Percentiles rank a stretch among this genome's conserved stretches.
Conservation (phyloP, 2,888 invertebrate species). For the Apotomis capreana region DNA sequence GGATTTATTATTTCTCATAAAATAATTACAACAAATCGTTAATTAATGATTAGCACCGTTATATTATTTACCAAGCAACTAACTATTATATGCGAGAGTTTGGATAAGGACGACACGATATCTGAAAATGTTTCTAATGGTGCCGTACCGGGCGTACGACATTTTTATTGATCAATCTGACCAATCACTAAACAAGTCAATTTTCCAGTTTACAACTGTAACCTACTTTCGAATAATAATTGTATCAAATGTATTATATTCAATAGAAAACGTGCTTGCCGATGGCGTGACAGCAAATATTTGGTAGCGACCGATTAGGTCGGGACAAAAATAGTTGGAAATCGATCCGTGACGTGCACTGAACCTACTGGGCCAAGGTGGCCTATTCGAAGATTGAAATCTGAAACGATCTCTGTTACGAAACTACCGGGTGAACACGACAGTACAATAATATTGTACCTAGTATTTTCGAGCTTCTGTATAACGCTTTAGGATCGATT, state of each 20-base stretch:
- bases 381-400: slow-evolving; percentile 9
- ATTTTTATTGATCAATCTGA: too few species aligned
- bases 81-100: too few species aligned
- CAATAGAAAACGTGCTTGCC: slow-evolving; percentile 12
- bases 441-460: background rate
- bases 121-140: too few species aligned
- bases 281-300: slow-evolving; percentile 38
- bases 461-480: background rate
- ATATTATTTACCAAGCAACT: too few species aligned
- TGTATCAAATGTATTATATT: slow-evolving; percentile 15
- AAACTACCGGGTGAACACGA: background rate
- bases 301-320: slow-evolving; percentile 47
- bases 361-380: background rate
- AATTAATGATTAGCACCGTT: too few species aligned
- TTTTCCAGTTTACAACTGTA: background rate
- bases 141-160: too few species aligned
- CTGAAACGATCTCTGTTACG: slow-evolving; percentile 1
- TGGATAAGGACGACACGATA: too few species aligned
- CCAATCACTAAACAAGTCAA: too few species aligned
- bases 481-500: slow-evolving; percentile 18
- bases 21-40: too few species aligned
- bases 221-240: background rate
- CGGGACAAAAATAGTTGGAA: slow-evolving; percentile 50
- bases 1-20: too few species aligned
- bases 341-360: slow-evolving; percentile 47